Evolutionary conservation across 2,888 invertebrate species (phyloP).

Genomic region (Plagodis pulveraria): DNA sequence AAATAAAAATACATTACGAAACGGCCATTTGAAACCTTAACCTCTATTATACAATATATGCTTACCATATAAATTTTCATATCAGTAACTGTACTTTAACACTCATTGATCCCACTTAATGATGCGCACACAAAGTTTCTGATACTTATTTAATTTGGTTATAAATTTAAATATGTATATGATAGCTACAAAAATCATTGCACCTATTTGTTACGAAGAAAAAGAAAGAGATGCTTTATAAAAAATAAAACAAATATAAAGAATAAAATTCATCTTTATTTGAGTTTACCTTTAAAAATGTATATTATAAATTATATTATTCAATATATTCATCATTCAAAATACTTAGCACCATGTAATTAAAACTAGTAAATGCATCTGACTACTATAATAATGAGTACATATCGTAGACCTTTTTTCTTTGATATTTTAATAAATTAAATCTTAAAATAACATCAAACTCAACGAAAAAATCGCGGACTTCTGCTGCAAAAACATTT

Average conservation of each 20-base stretch:
- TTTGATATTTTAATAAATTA: conserved; percentile 29
- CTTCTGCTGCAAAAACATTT: neutral
- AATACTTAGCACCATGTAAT: conserved; percentile 62
- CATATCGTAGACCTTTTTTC: conserved; percentile 52
- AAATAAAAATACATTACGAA: no score
- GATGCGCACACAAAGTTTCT: no score
- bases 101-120: no score
- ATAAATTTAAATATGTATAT: neutral
- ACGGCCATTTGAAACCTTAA: no score
- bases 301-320: conserved; percentile 25
- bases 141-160: no score
- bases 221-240: neutral
- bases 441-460: conserved; percentile 11
- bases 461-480: conserved; percentile 12
- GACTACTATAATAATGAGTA: conserved; percentile 73
- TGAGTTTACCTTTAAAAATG: conserved; percentile 12
- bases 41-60: no score
- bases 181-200: neutral
- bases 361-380: conserved; percentile 77
- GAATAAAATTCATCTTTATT: conserved; percentile 12
- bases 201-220: neutral
- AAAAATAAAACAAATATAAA: conserved; percentile 3
- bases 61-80: no score
- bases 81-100: no score
- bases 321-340: neutral